Evolutionary conservation across 2,888 invertebrate species (phyloP), one percentile per base, ranked within the genome.

Genomic region (Ophonus ardosiacus): DNA sequence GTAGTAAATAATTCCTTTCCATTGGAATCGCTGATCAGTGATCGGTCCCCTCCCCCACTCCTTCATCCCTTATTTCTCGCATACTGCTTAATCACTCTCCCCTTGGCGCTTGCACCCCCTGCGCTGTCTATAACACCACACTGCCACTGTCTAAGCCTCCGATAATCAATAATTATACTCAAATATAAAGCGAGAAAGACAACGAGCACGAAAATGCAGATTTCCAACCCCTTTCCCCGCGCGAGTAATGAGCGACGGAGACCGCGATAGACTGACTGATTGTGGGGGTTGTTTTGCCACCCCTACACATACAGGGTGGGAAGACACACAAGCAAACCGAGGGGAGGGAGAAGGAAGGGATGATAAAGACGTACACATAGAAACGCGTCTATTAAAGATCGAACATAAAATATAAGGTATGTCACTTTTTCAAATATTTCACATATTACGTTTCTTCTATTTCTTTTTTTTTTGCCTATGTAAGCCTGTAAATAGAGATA

Each of bases 91-190:
- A 93, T 93, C 93, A 93, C 92, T 91, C 90, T 90, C 88, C 90
- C 90, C 88, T 89, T 86, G 87, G 86, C 87, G 88, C 87, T 74
- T 13, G 89, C 89, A 89, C 88, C 87, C 88, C 87, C 87, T 87
- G 83, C 87, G 87, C 81, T 84, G 84, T 84, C 84, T 84, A 84
- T 84, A 84, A 84, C 84, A 78, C 78, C 78, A 78, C 61, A 84
- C 63, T 78, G 84, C 61, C 84, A 84, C 89, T 89, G 90, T 90
- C 90, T 90, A 90, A 90, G 90, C 92, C 90, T 92, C 91, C 92
- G 91, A 93, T 93, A 93, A 93, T 93, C 93, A 93, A 93, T 93
- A 93, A 93, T 93, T 93, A 93, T 92, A 92, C 93, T 92, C 92
- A 92, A 93, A 93, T 93, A 93, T 93, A 93, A 92, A 92, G 92